Conservation (phyloP, 2,113 vertebrate species). For the Upupa epops region DNA sequence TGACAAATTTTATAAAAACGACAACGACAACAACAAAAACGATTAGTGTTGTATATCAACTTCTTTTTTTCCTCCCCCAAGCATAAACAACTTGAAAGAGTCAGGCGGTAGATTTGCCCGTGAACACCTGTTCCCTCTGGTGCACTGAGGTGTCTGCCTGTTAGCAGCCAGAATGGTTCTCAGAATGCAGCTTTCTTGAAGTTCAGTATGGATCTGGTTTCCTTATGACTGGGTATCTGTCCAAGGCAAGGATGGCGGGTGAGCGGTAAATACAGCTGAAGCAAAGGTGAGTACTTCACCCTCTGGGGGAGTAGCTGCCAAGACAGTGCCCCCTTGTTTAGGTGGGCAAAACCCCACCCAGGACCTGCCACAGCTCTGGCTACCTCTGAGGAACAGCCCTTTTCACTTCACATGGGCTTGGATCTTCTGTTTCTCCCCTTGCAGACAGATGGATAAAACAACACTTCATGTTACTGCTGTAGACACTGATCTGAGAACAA, state of each 20-base stretch:
- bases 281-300: not conserved
- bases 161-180: not conserved
- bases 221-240: not conserved
- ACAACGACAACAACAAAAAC: not conserved
- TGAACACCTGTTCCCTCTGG: not conserved
- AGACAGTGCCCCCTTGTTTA: not conserved
- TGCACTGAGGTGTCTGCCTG: not conserved
- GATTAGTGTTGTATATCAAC: not conserved
- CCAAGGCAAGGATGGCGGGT: not conserved
- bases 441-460: fast-evolving
- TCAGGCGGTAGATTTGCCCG: not conserved
- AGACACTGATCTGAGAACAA: not conserved
- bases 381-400: not conserved
- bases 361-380: not conserved
- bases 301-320: not conserved
- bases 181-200: not conserved
- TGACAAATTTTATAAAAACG: constrained; percentile 73
- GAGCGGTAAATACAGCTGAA: not conserved
- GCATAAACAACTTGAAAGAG: not conserved
- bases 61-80: not conserved
- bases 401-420: fast-evolving
- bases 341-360: not conserved
- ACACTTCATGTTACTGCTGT: not conserved
- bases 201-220: not conserved
- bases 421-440: not conserved